Conservation (phyloP, 2,113 vertebrate species). For the Aphyosemion australe region DNA sequence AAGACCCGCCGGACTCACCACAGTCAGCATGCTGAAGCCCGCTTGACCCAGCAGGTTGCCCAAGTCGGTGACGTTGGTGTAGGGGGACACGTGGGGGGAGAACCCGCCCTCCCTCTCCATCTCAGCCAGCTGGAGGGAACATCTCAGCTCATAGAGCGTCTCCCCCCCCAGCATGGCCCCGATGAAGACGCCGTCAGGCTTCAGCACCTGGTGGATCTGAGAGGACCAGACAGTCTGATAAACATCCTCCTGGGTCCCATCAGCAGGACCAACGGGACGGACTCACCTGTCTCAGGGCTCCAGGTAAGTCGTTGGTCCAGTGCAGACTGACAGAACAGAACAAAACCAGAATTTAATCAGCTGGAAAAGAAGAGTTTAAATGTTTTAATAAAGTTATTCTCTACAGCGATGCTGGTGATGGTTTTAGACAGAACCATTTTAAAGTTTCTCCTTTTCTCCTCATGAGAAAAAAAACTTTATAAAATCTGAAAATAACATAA, state of each 20-base stretch:
- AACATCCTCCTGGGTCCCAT: too few species aligned
- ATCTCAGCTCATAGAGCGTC: slow-evolving; percentile 92
- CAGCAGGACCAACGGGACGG: too few species aligned
- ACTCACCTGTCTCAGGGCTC: slow-evolving; percentile 88
- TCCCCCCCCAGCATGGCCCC: slow-evolving; percentile 95
- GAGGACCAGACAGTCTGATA: background rate
- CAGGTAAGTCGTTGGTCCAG: slow-evolving; percentile 96
- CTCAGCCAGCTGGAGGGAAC: slow-evolving; percentile 93
- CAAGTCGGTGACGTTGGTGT: slow-evolving; percentile 88
- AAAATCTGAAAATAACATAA: too few species aligned
- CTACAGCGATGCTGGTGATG: too few species aligned
- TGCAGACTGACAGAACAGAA: slow-evolving; percentile 83
- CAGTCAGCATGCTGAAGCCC: slow-evolving; percentile 93
- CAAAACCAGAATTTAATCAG: background rate
- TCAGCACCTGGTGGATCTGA: slow-evolving; percentile 90
- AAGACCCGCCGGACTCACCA: slow-evolving; percentile 65
- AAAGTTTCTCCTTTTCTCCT: too few species aligned
- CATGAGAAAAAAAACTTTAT: too few species aligned
- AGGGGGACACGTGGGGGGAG: slow-evolving; percentile 90
- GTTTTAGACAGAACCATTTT: too few species aligned
- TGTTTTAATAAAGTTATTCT: too few species aligned
- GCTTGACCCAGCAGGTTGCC: slow-evolving; percentile 90
- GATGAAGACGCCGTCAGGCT: slow-evolving; percentile 91
- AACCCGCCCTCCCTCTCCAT: slow-evolving; percentile 93
- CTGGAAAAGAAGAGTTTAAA: too few species aligned